Base-by-base conservation (phyloP, 2,888 invertebrate species). In the Sarcophaga rosellei region DNA sequence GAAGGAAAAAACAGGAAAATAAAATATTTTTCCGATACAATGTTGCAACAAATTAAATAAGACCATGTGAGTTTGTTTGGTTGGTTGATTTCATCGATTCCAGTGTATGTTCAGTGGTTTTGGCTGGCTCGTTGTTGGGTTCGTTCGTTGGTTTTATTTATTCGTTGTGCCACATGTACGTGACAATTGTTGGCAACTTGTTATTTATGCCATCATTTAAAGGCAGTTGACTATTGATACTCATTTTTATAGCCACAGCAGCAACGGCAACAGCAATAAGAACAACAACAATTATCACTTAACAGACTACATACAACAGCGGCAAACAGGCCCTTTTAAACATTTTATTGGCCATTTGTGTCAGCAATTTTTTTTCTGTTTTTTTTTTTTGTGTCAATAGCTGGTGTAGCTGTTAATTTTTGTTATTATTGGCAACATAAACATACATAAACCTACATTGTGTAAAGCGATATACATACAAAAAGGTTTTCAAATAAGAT, bases 161-260 rank as follows among this genome's bases (percentile, higher is more conserved):
- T 57, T 68, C 65, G 11, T 76, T 69, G 62, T 57, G 23, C 35
- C 59, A 57, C 69, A 47, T 66, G 75, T 82, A 85, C 85, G 83
- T 83, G 86, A 77, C 86, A 83, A 80, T 80, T 80, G 83, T 83
- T 75, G 6, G 76, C 63, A 83, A 80, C 80, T 72, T 86, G 80
- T 83, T 83, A 75, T 86, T 76, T 45, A 81, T 78, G 73, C 45
- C 77, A 81, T 70, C 63, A 65, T 84, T 85, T 69, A 59, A 6
- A 59, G 44, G 78, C 63, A 78, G 69, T 75, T 23, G 23, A 63
- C 59, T 53, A 65, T 63, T 78, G 77, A 72, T 81, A 81, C 77
- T 81, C 81, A 53, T 12, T 53, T 69, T 78, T 21, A 63, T 15
- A 63, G 78, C 20, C 47, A 6, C 53, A 62, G 17, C 59, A n/a